Conservation (phyloP, 2,888 invertebrate genomes). For the Dioctria rufipes region DNA sequence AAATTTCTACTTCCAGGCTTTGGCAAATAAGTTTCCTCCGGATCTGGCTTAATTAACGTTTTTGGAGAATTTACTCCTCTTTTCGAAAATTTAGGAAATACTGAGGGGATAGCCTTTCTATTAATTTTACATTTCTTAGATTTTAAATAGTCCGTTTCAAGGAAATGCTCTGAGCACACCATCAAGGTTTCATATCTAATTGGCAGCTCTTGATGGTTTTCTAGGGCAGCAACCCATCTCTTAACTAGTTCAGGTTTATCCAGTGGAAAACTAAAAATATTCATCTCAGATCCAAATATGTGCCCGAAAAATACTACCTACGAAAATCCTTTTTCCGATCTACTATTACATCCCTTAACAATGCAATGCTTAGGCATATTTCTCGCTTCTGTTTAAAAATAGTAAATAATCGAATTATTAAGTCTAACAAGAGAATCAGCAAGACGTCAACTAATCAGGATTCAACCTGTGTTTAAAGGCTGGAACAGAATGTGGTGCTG, state of each 20-base stretch:
- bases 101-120: conserved; percentile 26
- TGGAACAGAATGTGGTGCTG: too few relatives aligned
- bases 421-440: too few relatives aligned
- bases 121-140: background rate
- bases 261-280: conserved; percentile 21
- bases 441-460: too few relatives aligned
- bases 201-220: conserved; percentile 23
- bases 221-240: conserved; percentile 28
- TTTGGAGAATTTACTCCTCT: background rate
- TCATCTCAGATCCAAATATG: background rate
- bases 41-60: background rate
- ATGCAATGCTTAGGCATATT: conserved; percentile 18
- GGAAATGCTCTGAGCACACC: conserved; percentile 15
- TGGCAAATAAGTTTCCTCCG: background rate
- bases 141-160: conserved; percentile 4
- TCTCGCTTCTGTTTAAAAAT: background rate
- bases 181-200: background rate
- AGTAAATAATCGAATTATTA: too few relatives aligned
- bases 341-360: conserved; percentile 32
- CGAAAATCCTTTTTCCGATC: background rate
- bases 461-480: too few relatives aligned
- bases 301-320: background rate
- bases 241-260: background rate
- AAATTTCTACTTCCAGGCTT: background rate
- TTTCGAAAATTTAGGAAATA: conserved; percentile 11